Conservation (phyloP, 2,113 vertebrate species). For the Elgaria multicarinata region DNA sequence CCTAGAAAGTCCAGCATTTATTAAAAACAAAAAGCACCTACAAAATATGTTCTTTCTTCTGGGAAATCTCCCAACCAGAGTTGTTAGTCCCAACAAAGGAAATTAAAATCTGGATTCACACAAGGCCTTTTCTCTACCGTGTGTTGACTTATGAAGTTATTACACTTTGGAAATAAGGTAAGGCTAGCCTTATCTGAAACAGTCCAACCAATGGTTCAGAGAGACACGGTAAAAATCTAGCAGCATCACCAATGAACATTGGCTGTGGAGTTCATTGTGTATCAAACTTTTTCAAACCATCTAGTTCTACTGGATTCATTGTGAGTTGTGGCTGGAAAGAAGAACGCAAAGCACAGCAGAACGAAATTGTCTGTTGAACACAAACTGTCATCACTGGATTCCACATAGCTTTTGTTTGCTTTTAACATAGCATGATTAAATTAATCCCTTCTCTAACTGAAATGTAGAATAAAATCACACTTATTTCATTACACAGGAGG, state of each 20-base stretch:
- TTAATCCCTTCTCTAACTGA: constrained; percentile 68
- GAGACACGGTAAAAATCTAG: background rate
- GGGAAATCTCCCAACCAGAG: background rate
- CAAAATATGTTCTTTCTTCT: background rate
- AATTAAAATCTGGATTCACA: background rate
- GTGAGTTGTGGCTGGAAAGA: background rate
- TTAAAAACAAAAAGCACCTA: background rate
- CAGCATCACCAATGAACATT: background rate
- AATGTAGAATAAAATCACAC: constrained; percentile 62
- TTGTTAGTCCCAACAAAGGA: background rate
- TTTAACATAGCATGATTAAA: constrained; percentile 53
- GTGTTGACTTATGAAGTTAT: background rate
- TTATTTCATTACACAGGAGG: constrained; percentile 28
- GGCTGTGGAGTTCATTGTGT: too few relatives aligned
- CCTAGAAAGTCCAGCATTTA: background rate
- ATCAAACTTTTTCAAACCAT: too few relatives aligned
- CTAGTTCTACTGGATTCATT: background rate
- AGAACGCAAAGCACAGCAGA: background rate
- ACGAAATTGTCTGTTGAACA: background rate
- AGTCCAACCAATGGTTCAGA: background rate
- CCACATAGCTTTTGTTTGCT: background rate
- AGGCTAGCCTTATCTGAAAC: background rate
- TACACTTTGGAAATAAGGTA: background rate
- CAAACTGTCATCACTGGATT: background rate
- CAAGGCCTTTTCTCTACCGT: background rate